Base-by-base conservation (phyloP, 2,888 invertebrate genomes). In the Archaeoteleia sp. region DNA sequence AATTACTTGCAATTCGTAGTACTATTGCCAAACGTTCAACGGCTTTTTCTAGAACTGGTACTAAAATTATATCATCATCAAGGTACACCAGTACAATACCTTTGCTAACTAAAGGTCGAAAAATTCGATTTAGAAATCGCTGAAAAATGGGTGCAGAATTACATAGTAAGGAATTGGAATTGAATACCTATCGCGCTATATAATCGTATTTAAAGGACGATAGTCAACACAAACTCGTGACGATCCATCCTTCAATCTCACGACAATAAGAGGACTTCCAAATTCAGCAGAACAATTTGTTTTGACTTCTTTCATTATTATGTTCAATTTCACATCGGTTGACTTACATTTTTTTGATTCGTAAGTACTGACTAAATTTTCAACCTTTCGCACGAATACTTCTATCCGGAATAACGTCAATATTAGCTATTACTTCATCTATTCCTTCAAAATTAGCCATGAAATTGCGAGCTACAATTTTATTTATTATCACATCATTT, bases 201-300 rank as follows among this genome's bases (percentile, higher is more conserved):
- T 25, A 0, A 48, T n/a, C 5, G 29, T 10, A 45, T 63, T 63
- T 1, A 68, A 1, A 27, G 17, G 17, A 10, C 58, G 17, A n/a
- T 55, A 57, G 14, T 68, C 63, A 1, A 58, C 42, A 9, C 49
- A 68, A 1, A 68, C 42, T 0, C 63, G 46, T 2, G 34, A 27
- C 1, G 51, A 45, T 6, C 58, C 62, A 2, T 62, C 53, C 8
- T 63, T 67, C 2, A 58, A 63, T n/a, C 49, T 68, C n/a, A 54
- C 39, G 1, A 68, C 34, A 0, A 67, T 43, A 1, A 63, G 43
- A 0, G 34, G 55, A 14, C 62, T 63, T 1, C 46, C 42, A 20
- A 43, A 61, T 8, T 67, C 66, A 1, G 66, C 54, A n/a, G 67
- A 37, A 15, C 60, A 35, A 10, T 23, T 67, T n/a, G n/a, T n/a